Evolutionary conservation across 2,113 vertebrate species (phyloP).

Genomic region (Hyperopisus bebe): DNA sequence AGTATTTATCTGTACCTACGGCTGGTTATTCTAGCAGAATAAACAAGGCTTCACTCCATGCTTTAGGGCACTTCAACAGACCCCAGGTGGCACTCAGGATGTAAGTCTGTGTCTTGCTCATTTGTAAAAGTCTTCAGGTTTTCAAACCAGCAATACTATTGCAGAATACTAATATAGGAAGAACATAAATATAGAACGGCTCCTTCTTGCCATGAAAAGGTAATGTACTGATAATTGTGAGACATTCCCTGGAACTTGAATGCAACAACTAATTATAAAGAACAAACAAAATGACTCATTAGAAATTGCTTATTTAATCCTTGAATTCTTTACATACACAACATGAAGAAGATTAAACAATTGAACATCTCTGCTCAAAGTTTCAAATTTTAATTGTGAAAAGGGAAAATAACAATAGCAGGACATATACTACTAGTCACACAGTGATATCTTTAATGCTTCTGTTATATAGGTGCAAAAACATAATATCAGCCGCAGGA

Average conservation of each 20-base stretch:
- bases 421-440: neutral
- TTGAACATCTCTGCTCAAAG: neutral
- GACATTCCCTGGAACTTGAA: neutral
- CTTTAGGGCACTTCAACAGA: neutral
- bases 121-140: neutral
- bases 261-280: neutral
- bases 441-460: neutral
- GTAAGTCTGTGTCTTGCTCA: neutral
- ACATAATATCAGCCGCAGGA: neutral
- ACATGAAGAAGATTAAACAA: neutral
- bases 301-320: neutral
- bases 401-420: neutral
- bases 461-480: neutral
- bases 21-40: neutral
- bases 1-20: neutral
- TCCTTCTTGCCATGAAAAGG: neutral
- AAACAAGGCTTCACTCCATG: neutral
- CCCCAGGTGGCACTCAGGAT: neutral
- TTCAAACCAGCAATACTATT: neutral
- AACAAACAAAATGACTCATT: neutral
- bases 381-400: neutral
- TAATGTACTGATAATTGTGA: neutral
- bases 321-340: neutral
- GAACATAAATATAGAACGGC: neutral
- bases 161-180: neutral